Conservation (phyloP, 2,113 vertebrate species). For the Mesitornis unicolor region DNA sequence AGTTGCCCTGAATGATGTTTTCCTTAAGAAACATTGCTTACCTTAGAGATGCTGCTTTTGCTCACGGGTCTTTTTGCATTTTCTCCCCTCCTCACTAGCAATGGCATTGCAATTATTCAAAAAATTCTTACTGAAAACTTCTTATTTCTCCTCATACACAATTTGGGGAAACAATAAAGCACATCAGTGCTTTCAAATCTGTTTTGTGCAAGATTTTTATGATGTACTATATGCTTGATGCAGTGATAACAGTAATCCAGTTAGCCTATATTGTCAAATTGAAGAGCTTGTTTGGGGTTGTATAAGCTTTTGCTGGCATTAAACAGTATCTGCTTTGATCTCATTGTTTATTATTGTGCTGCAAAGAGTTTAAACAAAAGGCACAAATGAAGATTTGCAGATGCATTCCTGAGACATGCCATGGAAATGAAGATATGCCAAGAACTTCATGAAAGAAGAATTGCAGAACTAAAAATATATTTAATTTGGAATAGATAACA, state of each 20-base stretch:
- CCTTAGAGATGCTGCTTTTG: not conserved
- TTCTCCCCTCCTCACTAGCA: not conserved
- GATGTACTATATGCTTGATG: constrained; percentile 35
- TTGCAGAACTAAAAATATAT: not conserved
- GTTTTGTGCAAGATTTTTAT: constrained; percentile 27
- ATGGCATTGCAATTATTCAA: not conserved
- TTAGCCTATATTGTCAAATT: not conserved
- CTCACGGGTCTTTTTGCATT: not conserved
- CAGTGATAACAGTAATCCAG: not conserved
- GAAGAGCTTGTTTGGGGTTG: not conserved
- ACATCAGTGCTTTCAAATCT: not conserved
- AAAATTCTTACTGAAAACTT: constrained; percentile 1
- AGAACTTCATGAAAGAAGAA: not conserved
- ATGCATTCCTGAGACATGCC: not conserved
- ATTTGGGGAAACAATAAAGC: not conserved
- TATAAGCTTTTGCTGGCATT: constrained; percentile 41
- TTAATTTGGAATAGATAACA: not conserved
- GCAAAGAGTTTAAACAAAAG: constrained; percentile 50
- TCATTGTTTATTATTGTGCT: constrained; percentile 58
- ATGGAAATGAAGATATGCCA: constrained; percentile 20
- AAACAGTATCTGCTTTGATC: constrained; percentile 48
- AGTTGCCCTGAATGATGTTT: constrained; percentile 1
- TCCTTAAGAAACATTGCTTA: not conserved
- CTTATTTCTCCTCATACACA: not conserved
- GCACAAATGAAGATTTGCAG: constrained; percentile 13